Evolutionary conservation across 1,140 invertebrate species (phyloP), one percentile per base, ranked within the genome.

Genomic region (Bombus affinis): DNA sequence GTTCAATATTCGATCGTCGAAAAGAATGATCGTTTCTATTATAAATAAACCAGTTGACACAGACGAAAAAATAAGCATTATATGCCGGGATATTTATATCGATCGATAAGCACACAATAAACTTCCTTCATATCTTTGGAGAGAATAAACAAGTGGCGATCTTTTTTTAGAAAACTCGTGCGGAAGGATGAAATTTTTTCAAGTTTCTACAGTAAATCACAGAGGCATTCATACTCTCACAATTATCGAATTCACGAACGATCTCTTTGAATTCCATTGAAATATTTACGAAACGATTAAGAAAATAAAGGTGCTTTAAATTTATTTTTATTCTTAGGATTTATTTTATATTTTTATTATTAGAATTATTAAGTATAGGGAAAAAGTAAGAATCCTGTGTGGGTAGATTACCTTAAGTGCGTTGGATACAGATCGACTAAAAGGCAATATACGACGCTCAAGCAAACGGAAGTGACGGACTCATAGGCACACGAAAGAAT

Each of bases 361-460:
- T 53, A 53, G 47, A 53, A 53, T 53, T 53, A 22, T 53, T 22
- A 53, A 22, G 18, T n/a, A 42, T 32, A 32, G n/a, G 28, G 13
- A 32, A 22, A 47, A 47, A 5, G 15, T 12, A 74, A 18, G n/a
- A 32, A 32, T 47, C 8, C 6, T 32, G 13, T 1, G 12, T 32
- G 18, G 18, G 32, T 42, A 15, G 83, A 65, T 87, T 89, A 95
- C 95, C 95, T 93, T 28, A 95, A 90, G 88, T 95, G 92, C 15
- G 95, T 95, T 5, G 95, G 95, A 82, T 95, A 95, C 4, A 95
- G 86, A 62, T 95, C 94, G 6, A 95, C 93, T 12, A 95, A 81
- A 15, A 93, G 87, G 70, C 94, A 95, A 57, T 92, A 92, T 2
- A 95, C 77, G 4, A 93, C 91, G 39, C 93, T 94, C 15, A 95